Base-by-base conservation (phyloP, 2,888 invertebrate genomes). In the Antheraea yamamai region DNA sequence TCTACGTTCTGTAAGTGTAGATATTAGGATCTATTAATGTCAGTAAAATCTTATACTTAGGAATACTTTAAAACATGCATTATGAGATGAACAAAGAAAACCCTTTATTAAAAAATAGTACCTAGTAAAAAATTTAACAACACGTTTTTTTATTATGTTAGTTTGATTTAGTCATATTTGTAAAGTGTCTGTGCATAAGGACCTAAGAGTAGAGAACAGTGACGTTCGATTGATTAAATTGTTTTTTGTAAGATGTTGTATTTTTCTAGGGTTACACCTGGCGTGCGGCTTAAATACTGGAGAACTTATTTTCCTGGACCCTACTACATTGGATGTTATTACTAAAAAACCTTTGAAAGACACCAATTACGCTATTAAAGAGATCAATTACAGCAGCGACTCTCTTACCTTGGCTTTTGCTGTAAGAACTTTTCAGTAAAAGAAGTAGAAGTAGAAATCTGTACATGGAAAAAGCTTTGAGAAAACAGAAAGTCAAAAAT, bases 271-370 rank as follows among this genome's bases (percentile, higher is more conserved):
- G 68, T 80, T 95, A 52, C 95, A 95, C 84, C 89, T 97, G 30
- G 95, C 95, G 0, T 96, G 96, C 80, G 96, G 96, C 0, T 84
- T 95, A 79, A 92, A 93, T 76, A 96, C 95, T 72, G 97, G 97
- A 0, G 91, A 94, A 76, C 74, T 97, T 47, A 89, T 96, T 89
- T 94, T 96, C 79, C 83, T 97, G 58, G 95, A 96, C 82, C 96
- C 96, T 0, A 88, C 94, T n/a, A 92, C 95, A 2, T 83, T 96
- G 58, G 91, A 91, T 30, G 92, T 95, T 7, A 79, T 95, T 64
- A 88, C 89, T 0, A 80, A 89, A n/a, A 82, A 82, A 18, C 95
- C 96, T 0, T 95, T 95, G 79, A 88, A 89, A 68, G 94, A 95
- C 79, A 93, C 95, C 0, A 86, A 77, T 0, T 80, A 87, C 72